Percentiles rank a stretch among this genome's conserved stretches.
These are phyloP conservation scores for Zootermopsis nevadensis DNA, from an alignment of 2,888 invertebrate species.

Conservation along the genomic window DNA sequence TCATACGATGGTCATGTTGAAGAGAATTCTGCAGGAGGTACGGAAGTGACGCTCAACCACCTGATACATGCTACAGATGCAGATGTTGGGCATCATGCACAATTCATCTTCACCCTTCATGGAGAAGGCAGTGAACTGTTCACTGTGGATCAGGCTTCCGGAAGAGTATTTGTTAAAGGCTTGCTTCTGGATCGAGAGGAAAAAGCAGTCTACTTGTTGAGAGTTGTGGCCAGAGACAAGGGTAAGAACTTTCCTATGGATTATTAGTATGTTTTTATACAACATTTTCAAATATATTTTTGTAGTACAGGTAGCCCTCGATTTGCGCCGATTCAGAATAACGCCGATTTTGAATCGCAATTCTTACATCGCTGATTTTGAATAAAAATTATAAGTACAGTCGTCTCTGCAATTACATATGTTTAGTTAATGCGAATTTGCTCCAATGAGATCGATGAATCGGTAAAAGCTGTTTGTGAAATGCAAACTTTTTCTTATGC, in stretches of 20 bases:
- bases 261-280: too few species aligned
- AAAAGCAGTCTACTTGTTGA: slow-evolving; percentile 74
- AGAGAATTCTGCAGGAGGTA: slow-evolving; percentile 80
- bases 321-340: too few species aligned
- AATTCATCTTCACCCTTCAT: slow-evolving; percentile 75
- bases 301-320: too few species aligned
- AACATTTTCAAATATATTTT: too few species aligned
- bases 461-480: too few species aligned
- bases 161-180: slow-evolving; percentile 70
- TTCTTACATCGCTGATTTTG: too few species aligned
- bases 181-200: slow-evolving; percentile 79
- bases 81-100: slow-evolving; percentile 76
- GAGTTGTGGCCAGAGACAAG: slow-evolving; percentile 79
- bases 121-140: slow-evolving; percentile 84
- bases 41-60: slow-evolving; percentile 76
- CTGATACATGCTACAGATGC: slow-evolving; percentile 78
- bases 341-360: too few species aligned
- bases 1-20: slow-evolving; percentile 80
- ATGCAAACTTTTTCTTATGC: too few species aligned
- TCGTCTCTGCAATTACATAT: too few species aligned
- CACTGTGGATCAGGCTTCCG: slow-evolving; percentile 72
- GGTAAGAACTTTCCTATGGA: slow-evolving; percentile 57
- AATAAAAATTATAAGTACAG: too few species aligned
- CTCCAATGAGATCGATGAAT: too few species aligned
- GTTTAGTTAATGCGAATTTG: too few species aligned